Evolutionary conservation across 2,888 invertebrate species (phyloP).

Genomic region (Pseudoips prasinana): DNA sequence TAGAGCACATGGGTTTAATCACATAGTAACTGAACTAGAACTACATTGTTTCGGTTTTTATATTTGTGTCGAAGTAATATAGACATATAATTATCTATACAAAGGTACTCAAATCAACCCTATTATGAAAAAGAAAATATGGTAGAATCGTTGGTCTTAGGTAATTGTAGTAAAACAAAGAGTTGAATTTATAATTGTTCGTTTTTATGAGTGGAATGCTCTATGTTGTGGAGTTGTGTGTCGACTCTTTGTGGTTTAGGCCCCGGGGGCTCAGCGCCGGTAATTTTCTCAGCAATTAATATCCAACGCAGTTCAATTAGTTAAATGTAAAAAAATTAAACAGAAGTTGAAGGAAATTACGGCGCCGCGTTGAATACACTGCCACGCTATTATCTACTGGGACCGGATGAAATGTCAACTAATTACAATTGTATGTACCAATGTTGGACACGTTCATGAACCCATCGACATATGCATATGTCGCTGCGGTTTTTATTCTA

Average conservation of each 20-base stretch:
- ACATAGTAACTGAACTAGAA: too few relatives aligned
- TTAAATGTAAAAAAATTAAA: slow-evolving; percentile 68
- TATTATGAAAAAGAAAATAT: slow-evolving; percentile 47
- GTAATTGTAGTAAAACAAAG: slow-evolving; percentile 60
- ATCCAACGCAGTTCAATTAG: slow-evolving; percentile 66
- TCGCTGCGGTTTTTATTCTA: slow-evolving; percentile 42
- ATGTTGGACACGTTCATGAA: not conserved
- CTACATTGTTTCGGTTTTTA: too few relatives aligned
- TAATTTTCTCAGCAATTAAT: slow-evolving; percentile 79
- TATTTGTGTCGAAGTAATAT: slow-evolving; percentile 16
- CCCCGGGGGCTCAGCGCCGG: slow-evolving; percentile 54
- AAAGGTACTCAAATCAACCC: slow-evolving; percentile 40
- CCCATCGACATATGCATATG: slow-evolving; percentile 39
- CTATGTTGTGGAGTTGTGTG: slow-evolving; percentile 36
- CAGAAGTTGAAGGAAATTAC: slow-evolving; percentile 62
- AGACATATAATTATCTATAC: slow-evolving; percentile 21
- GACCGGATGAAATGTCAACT: slow-evolving; percentile 53
- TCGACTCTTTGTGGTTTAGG: slow-evolving; percentile 65
- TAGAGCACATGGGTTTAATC: too few relatives aligned
- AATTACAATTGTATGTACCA: slow-evolving; percentile 40
- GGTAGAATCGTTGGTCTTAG: slow-evolving; percentile 47
- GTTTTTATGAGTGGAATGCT: slow-evolving; percentile 61
- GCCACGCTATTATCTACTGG: slow-evolving; percentile 43
- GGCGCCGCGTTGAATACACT: slow-evolving; percentile 50
- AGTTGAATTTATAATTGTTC: slow-evolving; percentile 61